Percentiles rank a stretch among this genome's conserved stretches.
Conservation (phyloP, 1,140 invertebrate species). For the Trichonephila inaurata region DNA sequence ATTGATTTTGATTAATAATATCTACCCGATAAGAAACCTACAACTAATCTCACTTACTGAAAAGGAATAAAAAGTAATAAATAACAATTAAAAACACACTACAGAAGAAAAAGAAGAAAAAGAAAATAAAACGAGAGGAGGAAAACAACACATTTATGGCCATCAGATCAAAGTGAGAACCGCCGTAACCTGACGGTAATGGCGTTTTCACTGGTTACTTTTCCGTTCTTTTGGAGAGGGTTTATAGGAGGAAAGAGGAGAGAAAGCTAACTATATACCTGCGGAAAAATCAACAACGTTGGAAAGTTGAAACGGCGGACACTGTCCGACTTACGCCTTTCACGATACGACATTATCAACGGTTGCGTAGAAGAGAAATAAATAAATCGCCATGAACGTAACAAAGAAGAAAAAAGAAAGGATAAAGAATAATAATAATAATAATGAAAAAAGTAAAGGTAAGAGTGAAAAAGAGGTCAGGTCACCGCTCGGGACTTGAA, state of each 20-base stretch:
- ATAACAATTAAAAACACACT: background rate
- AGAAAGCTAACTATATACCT: conserved; percentile 20
- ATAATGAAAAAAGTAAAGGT: conserved; percentile 46
- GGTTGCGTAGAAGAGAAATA: conserved; percentile 34
- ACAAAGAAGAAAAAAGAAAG: background rate
- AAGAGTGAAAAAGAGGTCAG: conserved; percentile 73
- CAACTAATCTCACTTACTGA: no score
- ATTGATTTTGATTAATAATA: conserved; percentile 30
- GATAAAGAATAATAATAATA: background rate
- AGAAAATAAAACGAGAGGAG: background rate
- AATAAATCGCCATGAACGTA: conserved; percentile 30
- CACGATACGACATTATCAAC: conserved; percentile 26
- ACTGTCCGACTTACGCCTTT: conserved; percentile 67
- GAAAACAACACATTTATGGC: conserved; percentile 1
- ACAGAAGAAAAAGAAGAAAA: background rate
- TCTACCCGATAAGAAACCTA: background rate
- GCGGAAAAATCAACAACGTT: conserved; percentile 62
- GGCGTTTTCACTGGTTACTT: conserved; percentile 32
- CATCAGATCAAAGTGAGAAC: conserved; percentile 47
- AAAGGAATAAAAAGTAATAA: background rate
- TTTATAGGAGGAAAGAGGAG: background rate
- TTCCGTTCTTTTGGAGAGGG: conserved; percentile 15
- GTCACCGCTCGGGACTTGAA: conserved; percentile 56
- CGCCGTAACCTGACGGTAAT: conserved; percentile 24
- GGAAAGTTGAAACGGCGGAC: conserved; percentile 70